Evolutionary conservation across 2,888 invertebrate genomes (phyloP).

Genomic region (Matsumyia berberina): DNA sequence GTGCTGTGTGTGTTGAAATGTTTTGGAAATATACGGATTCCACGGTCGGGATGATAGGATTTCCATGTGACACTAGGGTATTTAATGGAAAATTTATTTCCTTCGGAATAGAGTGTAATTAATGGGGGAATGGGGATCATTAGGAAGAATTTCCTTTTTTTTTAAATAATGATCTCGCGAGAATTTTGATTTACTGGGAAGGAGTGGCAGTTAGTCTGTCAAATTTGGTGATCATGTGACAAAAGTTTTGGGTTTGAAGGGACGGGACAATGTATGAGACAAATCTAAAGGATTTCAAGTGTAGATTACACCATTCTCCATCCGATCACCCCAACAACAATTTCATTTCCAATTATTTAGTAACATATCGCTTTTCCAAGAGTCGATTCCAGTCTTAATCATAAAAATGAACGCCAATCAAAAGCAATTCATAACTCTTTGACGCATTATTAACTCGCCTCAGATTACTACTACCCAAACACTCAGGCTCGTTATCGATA

Average conservation of each 20-base stretch:
- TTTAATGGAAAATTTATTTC: conserved; percentile 73
- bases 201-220: conserved; percentile 38
- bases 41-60: conserved; percentile 50
- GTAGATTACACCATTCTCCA: too few relatives aligned
- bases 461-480: conserved; percentile 47
- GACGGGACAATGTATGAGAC: background rate
- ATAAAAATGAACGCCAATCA: conserved; percentile 48
- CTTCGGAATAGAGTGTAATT: conserved; percentile 58
- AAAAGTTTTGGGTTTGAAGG: conserved; percentile 2
- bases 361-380: conserved; percentile 1
- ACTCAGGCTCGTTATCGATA: conserved; percentile 47
- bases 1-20: conserved; percentile 48
- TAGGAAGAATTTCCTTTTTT: conserved; percentile 18
- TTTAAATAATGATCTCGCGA: background rate
- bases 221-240: conserved; percentile 32
- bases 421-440: conserved; percentile 75
- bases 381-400: conserved; percentile 17
- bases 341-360: too few relatives aligned
- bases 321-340: too few relatives aligned
- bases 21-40: conserved; percentile 46
- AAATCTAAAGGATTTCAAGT: too few relatives aligned
- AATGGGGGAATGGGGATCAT: conserved; percentile 64
- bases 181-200: conserved; percentile 63
- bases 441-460: conserved; percentile 63
- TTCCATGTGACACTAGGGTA: conserved; percentile 64